Conservation (phyloP, 2,888 invertebrate species). For the Coleophora flavipennella region DNA sequence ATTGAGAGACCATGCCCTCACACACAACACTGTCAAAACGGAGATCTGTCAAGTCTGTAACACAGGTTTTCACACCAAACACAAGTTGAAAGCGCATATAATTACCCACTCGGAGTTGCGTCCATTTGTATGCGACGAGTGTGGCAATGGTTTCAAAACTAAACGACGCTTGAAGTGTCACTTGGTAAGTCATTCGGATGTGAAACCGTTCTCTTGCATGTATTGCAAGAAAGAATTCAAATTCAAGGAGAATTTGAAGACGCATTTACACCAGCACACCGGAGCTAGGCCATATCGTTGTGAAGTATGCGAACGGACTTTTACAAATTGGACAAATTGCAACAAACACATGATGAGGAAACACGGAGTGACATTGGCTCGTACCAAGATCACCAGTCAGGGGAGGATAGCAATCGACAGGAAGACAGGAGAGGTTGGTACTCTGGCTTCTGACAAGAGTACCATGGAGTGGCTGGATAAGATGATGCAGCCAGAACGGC, state of each 20-base stretch:
- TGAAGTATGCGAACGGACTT: slow-evolving; percentile 72
- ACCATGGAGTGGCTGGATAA: slow-evolving; percentile 16
- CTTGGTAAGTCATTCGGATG: slow-evolving; percentile 77
- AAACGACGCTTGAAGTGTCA: slow-evolving; percentile 67
- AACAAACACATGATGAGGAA: slow-evolving; percentile 81
- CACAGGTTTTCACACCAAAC: slow-evolving; percentile 21
- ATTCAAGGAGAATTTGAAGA: slow-evolving; percentile 76
- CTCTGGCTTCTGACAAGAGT: slow-evolving; percentile 9
- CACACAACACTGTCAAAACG: slow-evolving; percentile 11
- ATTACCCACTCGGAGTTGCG: slow-evolving; percentile 19
- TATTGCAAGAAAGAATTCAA: slow-evolving; percentile 78
- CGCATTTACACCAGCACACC: slow-evolving; percentile 76
- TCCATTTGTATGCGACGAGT: slow-evolving; percentile 25
- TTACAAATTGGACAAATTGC: slow-evolving; percentile 82
- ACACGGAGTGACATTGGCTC: slow-evolving; percentile 54
- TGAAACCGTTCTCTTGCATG: slow-evolving; percentile 68
- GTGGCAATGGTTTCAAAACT: slow-evolving; percentile 23
- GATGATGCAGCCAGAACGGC: slow-evolving; percentile 15
- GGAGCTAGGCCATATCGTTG: slow-evolving; percentile 77
- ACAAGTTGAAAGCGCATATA: slow-evolving; percentile 21
- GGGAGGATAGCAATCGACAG: slow-evolving; percentile 20
- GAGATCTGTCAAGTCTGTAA: slow-evolving; percentile 30
- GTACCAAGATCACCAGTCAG: slow-evolving; percentile 39
- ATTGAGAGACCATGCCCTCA: slow-evolving; percentile 11
- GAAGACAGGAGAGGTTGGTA: slow-evolving; percentile 14